Evolutionary conservation across 2,797 vertebrate species (phyloP), one percentile per base, ranked within the genome.

Genomic region (Sebastolobus alascanus): DNA sequence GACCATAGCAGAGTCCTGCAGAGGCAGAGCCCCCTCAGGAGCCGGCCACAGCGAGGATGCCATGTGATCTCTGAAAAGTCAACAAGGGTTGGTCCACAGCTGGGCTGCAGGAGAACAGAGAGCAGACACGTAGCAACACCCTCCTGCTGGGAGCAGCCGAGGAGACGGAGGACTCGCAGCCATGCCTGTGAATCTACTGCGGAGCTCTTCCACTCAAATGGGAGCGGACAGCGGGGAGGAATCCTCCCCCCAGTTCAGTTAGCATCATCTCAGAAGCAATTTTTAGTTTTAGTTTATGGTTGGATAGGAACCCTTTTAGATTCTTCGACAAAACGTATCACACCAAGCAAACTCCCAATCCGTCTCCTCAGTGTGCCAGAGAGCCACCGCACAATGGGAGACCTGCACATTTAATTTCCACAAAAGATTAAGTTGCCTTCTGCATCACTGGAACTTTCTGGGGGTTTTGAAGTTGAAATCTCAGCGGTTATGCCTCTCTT

Each of bases 61-160:
- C 94, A 94, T 96, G 94, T 96, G 95, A 96, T 96, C 95, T 94
- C 93, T 89, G 87, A 90, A 95, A 96, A 95, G 92, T 96, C 94
- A 96, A 94, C 95, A 94, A 89, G 94, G 92, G 90, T 90, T 90
- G 90, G 93, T 92, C 93, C 93, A 93, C 94, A 96, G 94, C 93
- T 94, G 94, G 94, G 87, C 82, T 79, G 68, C 87, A 59, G 70
- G 81, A 90, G 90, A 94, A 93, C 93, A 94, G 88, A 93, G 92
- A 92, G 87, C 80, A 82, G 86, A 81, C 83, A 90, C 90, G 79
- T 93, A 95, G 94, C 94, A 95, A 93, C 91, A 94, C 84, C 90
- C 94, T 94, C 95, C 94, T 85, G 88, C 95, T 94, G 95, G 75
- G 90, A 87, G 81, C 80, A 89, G 88, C 85, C 75, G 27, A 80